A percentile compares a stretch with the other conserved stretches of the same genome.
phyloP scores from a whole-genome alignment of 2,797 vertebrate genomes.

The Falco novaeseelandiae region DNA sequence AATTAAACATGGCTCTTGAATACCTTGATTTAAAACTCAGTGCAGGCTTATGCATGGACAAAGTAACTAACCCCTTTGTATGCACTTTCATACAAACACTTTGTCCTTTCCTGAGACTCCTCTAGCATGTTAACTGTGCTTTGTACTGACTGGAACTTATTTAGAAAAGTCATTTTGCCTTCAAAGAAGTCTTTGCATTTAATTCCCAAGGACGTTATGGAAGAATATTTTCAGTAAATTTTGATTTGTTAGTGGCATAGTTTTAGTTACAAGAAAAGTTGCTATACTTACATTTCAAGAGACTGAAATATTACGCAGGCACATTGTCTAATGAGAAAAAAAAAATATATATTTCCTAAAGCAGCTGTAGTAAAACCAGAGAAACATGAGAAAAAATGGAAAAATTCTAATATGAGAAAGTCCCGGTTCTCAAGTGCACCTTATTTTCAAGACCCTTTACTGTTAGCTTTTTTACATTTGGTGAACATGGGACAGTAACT shows the following conservation, averaged over 20 bases:
- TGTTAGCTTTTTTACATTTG: background rate
- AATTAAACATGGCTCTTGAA: constrained; percentile 10
- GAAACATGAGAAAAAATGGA: background rate
- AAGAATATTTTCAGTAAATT: background rate
- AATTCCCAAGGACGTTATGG: background rate
- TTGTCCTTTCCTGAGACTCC: background rate
- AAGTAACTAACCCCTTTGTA: background rate
- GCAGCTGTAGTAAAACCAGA: background rate
- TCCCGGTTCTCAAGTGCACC: background rate
- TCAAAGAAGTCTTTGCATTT: background rate
- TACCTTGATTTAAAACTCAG: background rate
- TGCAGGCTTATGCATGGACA: background rate
- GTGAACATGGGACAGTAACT: background rate
- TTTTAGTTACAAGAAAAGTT: background rate
- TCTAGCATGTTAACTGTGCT: background rate
- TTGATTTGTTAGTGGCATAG: background rate
- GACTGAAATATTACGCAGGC: background rate
- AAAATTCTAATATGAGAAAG: background rate
- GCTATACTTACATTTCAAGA: background rate
- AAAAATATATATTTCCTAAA: background rate
- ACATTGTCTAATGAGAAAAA: background rate
- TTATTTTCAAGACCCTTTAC: background rate
- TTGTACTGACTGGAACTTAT: background rate
- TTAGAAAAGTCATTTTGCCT: background rate
- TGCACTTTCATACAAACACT: background rate